phyloP scores from a whole-genome alignment of 2,797 vertebrate genomes.

The Notamacropus eugenii region DNA sequence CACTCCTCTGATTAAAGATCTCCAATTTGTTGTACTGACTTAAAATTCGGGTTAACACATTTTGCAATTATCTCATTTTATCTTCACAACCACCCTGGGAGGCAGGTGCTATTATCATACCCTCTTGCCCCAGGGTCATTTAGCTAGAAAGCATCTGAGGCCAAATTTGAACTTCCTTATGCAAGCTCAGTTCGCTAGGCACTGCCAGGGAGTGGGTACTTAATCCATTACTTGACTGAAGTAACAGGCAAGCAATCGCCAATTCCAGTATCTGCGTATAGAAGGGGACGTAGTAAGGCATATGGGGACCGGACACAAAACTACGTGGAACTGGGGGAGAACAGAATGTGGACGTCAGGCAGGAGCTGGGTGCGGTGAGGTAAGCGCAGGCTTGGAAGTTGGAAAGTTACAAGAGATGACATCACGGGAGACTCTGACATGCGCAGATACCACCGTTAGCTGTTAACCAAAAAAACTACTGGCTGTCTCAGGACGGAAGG shows the following conservation, averaged over 20 bases:
- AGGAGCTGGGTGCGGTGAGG: not conserved
- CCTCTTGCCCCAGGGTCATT: not conserved
- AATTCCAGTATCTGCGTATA: not conserved
- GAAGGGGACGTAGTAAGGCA: not conserved
- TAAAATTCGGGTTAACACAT: not conserved
- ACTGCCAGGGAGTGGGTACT: not conserved
- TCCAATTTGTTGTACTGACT: not conserved
- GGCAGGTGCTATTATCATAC: not conserved
- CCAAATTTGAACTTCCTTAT: not conserved
- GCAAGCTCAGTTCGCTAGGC: not conserved
- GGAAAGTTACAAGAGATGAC: not conserved
- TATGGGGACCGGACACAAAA: no score
- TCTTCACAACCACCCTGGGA: not conserved
- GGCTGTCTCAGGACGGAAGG: not conserved
- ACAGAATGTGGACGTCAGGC: not conserved
- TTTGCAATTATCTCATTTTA: not conserved
- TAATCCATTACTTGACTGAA: not conserved
- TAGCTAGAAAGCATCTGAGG: not conserved
- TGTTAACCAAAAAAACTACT: not conserved
- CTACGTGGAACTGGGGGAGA: not conserved
- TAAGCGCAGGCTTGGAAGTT: not conserved
- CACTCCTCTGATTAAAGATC: not conserved
- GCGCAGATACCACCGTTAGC: not conserved
- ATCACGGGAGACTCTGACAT: not conserved
- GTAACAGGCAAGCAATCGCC: no score